phyloP scores from a whole-genome alignment of 2,797 vertebrate genomes.

The Spea hammondii region DNA sequence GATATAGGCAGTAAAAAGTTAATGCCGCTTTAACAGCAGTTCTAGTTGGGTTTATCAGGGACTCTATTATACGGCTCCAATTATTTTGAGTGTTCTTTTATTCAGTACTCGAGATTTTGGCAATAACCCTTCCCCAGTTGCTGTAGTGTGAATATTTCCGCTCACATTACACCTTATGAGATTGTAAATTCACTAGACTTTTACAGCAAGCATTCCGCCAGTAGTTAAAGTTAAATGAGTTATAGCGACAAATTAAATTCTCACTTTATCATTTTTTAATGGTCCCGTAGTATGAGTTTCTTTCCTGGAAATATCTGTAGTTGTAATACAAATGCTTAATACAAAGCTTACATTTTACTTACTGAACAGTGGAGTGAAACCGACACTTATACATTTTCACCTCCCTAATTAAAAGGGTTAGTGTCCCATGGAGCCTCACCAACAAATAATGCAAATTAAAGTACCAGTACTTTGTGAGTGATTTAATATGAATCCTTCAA shows the following conservation, averaged over 20 bases:
- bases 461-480: too few species aligned
- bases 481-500: too few species aligned
- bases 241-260: background rate
- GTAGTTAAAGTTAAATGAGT: background rate
- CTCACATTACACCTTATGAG: background rate
- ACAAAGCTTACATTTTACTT: too few species aligned
- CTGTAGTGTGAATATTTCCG: background rate
- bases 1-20: background rate
- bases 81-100: background rate
- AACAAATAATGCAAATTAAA: too few species aligned
- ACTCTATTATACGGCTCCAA: background rate
- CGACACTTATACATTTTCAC: too few species aligned
- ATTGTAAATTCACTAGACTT: constrained; percentile 4
- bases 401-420: too few species aligned
- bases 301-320: background rate
- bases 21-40: background rate
- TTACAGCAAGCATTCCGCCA: background rate
- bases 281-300: background rate
- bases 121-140: background rate
- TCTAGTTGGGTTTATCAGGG: background rate
- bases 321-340: background rate
- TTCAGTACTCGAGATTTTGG: background rate
- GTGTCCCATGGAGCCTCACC: too few species aligned
- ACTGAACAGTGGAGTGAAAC: too few species aligned
- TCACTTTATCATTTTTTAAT: background rate